Conservation (phyloP, 2,888 invertebrate species). For the Anticlea derivata region DNA sequence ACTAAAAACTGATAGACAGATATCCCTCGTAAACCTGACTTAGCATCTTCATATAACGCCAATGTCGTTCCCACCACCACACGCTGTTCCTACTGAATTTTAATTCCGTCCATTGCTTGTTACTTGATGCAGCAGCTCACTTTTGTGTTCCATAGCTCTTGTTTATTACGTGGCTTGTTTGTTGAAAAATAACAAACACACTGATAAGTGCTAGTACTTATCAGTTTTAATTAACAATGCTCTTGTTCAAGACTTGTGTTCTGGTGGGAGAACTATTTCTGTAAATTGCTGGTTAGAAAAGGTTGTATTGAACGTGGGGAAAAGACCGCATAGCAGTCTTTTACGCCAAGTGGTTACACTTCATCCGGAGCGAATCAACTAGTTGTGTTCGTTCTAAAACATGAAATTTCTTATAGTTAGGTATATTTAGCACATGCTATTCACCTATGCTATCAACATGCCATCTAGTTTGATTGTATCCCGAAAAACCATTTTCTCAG, state of each 20-base stretch:
- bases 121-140: slow-evolving; percentile 25
- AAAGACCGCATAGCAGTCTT: slow-evolving; percentile 1
- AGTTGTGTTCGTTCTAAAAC: background rate
- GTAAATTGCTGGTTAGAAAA: slow-evolving; percentile 4
- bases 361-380: background rate
- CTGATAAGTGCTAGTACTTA: slow-evolving; percentile 21
- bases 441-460: background rate
- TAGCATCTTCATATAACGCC: slow-evolving; percentile 44
- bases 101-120: slow-evolving; percentile 33
- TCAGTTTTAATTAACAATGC: slow-evolving; percentile 19
- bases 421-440: too few species aligned
- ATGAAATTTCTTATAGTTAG: too few species aligned
- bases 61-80: slow-evolving; percentile 38
- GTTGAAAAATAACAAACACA: too few species aligned
- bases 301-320: background rate
- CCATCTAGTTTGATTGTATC: too few species aligned
- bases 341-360: slow-evolving; percentile 7
- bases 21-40: slow-evolving; percentile 51
- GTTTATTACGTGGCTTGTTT: slow-evolving; percentile 22
- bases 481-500: too few species aligned
- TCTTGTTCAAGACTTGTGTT: slow-evolving; percentile 7
- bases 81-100: slow-evolving; percentile 25
- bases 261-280: slow-evolving; percentile 5
- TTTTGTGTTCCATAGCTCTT: slow-evolving; percentile 25
- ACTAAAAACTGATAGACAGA: slow-evolving; percentile 32